A percentile compares a stretch with the other conserved stretches of the same genome.
Conservation (phyloP, 2,113 vertebrate genomes). For the Hydrolagus affinis region DNA sequence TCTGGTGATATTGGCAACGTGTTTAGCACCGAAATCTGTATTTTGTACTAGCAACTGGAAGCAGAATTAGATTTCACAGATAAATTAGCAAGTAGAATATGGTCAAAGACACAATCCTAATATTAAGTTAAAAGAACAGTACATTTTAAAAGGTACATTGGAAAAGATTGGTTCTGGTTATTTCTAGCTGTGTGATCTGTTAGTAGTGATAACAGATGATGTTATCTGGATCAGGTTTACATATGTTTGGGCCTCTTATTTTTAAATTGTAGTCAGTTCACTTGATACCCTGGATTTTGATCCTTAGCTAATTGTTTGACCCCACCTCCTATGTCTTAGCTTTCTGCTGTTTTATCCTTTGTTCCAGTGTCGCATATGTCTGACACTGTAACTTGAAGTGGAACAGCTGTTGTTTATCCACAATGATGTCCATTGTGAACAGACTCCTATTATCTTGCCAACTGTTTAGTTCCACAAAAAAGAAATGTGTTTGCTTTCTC, state of each 20-base stretch:
- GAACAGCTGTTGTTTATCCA: not conserved
- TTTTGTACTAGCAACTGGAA: no score
- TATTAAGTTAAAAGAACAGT: not conserved
- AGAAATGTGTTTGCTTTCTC: not conserved
- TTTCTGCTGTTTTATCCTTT: not conserved
- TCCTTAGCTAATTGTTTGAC: not conserved
- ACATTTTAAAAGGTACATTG: not conserved
- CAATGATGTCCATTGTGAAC: no score
- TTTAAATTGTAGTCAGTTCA: constrained; percentile 1
- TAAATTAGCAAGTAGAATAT: not conserved
- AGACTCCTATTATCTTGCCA: not conserved
- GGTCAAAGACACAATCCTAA: not conserved
- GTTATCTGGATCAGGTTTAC: constrained; percentile 6
- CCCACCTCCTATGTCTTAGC: not conserved
- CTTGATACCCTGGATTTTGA: not conserved
- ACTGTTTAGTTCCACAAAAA: not conserved
- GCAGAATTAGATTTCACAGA: not conserved
- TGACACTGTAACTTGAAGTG: not conserved
- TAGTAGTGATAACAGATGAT: constrained; percentile 21
- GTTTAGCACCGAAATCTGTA: not conserved
- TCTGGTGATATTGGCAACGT: not conserved
- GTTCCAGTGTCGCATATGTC: not conserved
- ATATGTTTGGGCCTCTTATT: not conserved
- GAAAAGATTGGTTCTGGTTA: not conserved
- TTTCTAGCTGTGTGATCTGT: not conserved